phyloP scores from a whole-genome alignment of 2,797 vertebrate genomes.

The Phalloptychus januarius region DNA sequence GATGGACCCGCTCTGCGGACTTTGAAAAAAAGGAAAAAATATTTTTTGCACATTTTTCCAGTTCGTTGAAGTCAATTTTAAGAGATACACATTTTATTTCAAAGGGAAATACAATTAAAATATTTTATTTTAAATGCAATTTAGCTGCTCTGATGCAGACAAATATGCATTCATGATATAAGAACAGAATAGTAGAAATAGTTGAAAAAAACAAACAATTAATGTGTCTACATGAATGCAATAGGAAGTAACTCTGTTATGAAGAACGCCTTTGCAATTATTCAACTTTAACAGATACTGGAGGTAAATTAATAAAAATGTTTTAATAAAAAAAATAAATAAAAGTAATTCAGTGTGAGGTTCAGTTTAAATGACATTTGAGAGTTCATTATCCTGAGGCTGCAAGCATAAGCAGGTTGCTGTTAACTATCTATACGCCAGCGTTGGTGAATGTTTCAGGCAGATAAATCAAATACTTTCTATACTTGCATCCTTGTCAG shows the following conservation, averaged over 20 bases:
- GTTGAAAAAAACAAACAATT: not conserved
- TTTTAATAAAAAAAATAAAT: not conserved
- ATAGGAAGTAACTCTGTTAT: not conserved
- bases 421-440: not conserved
- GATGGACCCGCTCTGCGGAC: conserved; percentile 44
- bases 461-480: not conserved
- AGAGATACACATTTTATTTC: not conserved
- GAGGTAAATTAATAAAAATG: not conserved
- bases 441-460: not conserved
- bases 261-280: not conserved
- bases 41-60: not conserved
- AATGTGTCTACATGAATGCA: not conserved
- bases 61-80: not conserved
- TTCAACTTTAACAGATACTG: not conserved
- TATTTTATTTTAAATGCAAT: not conserved
- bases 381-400: not conserved
- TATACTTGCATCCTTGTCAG: not conserved
- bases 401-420: not conserved
- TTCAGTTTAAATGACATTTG: not conserved
- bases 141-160: not conserved
- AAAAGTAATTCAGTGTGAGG: not conserved
- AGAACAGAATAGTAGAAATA: not conserved
- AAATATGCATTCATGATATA: not conserved
- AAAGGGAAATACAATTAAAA: not conserved
- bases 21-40: not conserved